A percentile compares a stretch with the other conserved stretches of the same genome.
Conservation (phyloP, 1,140 invertebrate species). For the Vollenhovia emeryi region DNA sequence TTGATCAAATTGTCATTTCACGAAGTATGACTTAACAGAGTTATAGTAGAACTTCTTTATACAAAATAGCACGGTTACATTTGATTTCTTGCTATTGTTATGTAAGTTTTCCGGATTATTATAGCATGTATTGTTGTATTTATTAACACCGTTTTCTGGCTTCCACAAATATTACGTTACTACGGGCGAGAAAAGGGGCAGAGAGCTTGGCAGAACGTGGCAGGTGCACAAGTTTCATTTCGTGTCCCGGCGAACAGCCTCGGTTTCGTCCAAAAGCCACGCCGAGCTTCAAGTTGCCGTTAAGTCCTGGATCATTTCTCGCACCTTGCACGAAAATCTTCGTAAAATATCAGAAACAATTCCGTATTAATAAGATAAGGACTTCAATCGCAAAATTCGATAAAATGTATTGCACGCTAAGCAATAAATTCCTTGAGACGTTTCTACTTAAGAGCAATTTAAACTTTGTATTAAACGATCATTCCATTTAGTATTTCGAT, state of each 20-base stretch:
- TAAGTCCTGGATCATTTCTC: conserved; percentile 55
- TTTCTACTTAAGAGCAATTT: not conserved
- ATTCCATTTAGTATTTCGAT: not conserved
- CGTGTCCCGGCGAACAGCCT: conserved; percentile 74
- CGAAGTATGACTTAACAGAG: not conserved
- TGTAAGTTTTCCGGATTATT: not conserved
- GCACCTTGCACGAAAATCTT: not conserved
- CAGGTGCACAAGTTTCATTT: conserved; percentile 82
- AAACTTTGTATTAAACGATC: not conserved
- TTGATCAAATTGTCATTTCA: not conserved
- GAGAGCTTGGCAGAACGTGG: conserved; percentile 71
- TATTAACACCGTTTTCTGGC: conserved; percentile 3
- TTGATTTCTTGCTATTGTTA: not conserved
- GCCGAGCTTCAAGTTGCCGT: conserved; percentile 36
- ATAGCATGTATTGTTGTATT: not conserved
- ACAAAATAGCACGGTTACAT: not conserved
- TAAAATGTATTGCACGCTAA: not conserved
- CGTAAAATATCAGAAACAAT: not conserved
- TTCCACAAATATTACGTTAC: conserved; percentile 62
- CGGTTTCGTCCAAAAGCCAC: conserved; percentile 58
- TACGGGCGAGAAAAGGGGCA: conserved; percentile 54
- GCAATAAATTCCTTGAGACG: not conserved
- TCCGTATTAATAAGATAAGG: not conserved
- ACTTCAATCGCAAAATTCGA: not conserved
- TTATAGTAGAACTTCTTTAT: not conserved